Conservation (phyloP, 2,888 invertebrate genomes). For the Ectemnius lituratus region DNA sequence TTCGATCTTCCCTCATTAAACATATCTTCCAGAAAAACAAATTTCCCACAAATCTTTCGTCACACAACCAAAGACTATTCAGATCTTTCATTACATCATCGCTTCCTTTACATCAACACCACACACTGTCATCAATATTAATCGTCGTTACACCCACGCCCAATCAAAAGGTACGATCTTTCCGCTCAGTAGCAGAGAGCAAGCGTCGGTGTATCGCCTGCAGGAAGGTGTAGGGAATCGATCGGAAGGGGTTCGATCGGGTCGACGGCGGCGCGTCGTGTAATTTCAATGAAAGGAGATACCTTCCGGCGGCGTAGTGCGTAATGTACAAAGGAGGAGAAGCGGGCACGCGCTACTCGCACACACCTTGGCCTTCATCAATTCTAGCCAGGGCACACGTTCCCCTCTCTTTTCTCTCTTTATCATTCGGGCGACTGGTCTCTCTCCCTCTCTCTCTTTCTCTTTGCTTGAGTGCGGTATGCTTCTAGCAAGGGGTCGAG, state of each 20-base stretch:
- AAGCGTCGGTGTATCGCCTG: too few relatives aligned
- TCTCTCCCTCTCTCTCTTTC: neutral
- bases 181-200: too few relatives aligned
- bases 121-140: too few relatives aligned
- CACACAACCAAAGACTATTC: too few relatives aligned
- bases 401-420: constrained; percentile 25
- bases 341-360: constrained; percentile 13
- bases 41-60: too few relatives aligned
- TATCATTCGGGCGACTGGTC: too few relatives aligned
- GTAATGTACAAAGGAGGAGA: constrained; percentile 6
- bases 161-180: too few relatives aligned
- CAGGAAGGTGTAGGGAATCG: constrained; percentile 34
- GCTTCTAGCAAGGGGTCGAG: neutral
- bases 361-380: constrained; percentile 40
- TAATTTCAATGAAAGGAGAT: constrained; percentile 70
- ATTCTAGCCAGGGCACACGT: neutral
- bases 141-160: too few relatives aligned
- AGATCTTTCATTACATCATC: too few relatives aligned
- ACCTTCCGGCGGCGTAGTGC: constrained; percentile 50
- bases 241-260: constrained; percentile 29
- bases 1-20: too few relatives aligned
- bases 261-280: constrained; percentile 17
- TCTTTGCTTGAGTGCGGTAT: neutral
- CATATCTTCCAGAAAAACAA: too few relatives aligned
- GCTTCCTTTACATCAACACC: too few relatives aligned